Evolutionary conservation across 2,888 invertebrate species (phyloP), one percentile per base, ranked within the genome.

Genomic region (Trichogramma evanescens): DNA sequence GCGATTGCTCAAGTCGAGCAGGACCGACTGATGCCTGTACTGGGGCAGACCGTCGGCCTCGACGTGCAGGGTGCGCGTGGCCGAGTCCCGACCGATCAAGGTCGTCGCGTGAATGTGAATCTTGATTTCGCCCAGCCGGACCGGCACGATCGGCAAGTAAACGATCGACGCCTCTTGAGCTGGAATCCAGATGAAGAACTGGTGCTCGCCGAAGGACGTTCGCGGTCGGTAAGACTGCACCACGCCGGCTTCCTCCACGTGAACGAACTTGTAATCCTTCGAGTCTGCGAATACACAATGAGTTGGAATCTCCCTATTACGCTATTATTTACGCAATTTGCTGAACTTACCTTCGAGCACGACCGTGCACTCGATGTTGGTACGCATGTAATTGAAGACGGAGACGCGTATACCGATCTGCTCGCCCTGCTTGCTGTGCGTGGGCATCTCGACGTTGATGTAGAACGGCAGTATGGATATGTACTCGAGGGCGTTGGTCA

Each of bases 371-470:
- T 93, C 93, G 61, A 94, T 86, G 65, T 89, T 84, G 65, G 86
- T 86, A 53, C 85, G 85, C 89, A 93, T 89, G 79, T 95, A 95
- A 81, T 97, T 97, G 80, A 97, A 96, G 6, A 97, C 90, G 0
- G 91, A 89, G 0, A 95, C 92, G 41, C 96, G 84, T 42, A 97
- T 84, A 7, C 96, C 96, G 44, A 97, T 84, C 79, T 96, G 95
- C 79, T 97, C 96, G 4, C 96, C 96, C 75, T 93, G 91, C 45
- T 89, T 85, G 70, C 91, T 89, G 43, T 81, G 80, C 0, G 82
- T 83, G 0, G 96, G 95, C 81, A 95, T 93, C 76, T 97, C 96
- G 54, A 95, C 90, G 71, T 93, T 92, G 69, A 96, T 95, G 80
- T 91, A 96, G 84, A 97, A 95, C 10, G 95, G 95, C 46, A 94